Evolutionary conservation across 2,888 invertebrate genomes (phyloP).

Genomic region (Lymantria monacha): DNA sequence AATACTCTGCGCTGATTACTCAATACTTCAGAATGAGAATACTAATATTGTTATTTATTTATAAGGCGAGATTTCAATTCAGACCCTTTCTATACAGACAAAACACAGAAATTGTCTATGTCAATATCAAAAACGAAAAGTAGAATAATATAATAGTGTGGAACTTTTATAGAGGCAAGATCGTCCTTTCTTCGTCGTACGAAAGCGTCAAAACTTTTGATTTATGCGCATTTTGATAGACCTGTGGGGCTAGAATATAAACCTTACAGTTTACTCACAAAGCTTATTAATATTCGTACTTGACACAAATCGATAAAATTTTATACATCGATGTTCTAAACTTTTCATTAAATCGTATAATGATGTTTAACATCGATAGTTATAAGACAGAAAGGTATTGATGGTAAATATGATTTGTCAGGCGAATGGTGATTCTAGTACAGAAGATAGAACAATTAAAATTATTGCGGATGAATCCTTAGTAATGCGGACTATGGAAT

Average conservation of each 20-base stretch:
- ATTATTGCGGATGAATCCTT: conserved; percentile 45
- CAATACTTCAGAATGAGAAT: no score
- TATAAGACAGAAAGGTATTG: no score
- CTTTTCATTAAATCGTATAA: neutral
- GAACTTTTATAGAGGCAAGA: conserved; percentile 49
- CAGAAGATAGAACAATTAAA: conserved; percentile 10
- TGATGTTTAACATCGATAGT: no score
- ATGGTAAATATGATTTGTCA: neutral
- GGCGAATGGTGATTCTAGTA: neutral
- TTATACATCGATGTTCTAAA: neutral
- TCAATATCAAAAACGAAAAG: conserved; percentile 44
- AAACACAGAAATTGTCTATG: neutral
- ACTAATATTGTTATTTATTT: no score
- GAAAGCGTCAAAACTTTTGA: conserved; percentile 56
- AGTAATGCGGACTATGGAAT: conserved; percentile 45
- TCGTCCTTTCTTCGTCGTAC: conserved; percentile 43
- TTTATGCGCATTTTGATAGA: conserved; percentile 68
- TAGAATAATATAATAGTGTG: conserved; percentile 39
- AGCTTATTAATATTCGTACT: conserved; percentile 51
- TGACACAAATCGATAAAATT: conserved; percentile 12
- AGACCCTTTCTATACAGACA: no score
- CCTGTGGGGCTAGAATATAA: conserved; percentile 42
- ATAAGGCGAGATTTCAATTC: no score
- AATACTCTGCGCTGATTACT: no score
- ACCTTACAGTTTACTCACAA: conserved; percentile 41